Evolutionary conservation across 2,113 vertebrate genomes (phyloP).

Genomic region (Bubo blakistoni): DNA sequence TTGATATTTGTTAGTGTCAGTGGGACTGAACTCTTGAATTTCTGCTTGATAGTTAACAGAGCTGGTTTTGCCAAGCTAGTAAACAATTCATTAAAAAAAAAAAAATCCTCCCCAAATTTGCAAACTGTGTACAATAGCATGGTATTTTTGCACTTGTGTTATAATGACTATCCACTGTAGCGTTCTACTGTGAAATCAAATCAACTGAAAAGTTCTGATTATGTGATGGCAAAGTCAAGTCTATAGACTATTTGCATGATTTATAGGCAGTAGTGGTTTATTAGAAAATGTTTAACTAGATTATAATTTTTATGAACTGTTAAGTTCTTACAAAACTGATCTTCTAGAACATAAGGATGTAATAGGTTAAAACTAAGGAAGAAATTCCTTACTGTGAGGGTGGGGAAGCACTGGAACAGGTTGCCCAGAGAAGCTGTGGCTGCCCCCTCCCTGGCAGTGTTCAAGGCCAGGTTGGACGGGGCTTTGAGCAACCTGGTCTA

Average conservation of each 20-base stretch:
- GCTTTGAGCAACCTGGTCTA: too few species aligned
- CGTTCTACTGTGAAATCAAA: neutral
- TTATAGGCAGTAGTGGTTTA: neutral
- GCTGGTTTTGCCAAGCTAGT: neutral
- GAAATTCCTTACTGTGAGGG: neutral
- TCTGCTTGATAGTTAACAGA: neutral
- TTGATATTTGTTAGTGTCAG: neutral
- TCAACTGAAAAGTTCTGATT: neutral
- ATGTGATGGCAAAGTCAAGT: neutral
- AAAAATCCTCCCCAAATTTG: neutral
- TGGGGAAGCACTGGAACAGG: neutral
- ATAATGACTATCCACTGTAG: neutral
- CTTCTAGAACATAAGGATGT: neutral
- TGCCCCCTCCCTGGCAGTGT: too few species aligned
- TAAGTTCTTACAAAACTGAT: neutral
- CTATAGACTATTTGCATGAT: neutral
- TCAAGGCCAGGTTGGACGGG: neutral
- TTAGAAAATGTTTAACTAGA: neutral
- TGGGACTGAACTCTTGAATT: neutral
- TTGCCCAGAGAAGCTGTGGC: too few species aligned
- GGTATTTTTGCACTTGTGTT: neutral
- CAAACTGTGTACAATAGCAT: neutral
- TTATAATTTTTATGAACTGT: neutral
- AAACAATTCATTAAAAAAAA: neutral
- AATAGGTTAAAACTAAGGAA: neutral